A percentile compares a stretch with the other conserved stretches of the same genome.
Evolutionary conservation across 2,888 invertebrate genomes (phyloP).

Genomic region (Dorcus parallelipipedus): DNA sequence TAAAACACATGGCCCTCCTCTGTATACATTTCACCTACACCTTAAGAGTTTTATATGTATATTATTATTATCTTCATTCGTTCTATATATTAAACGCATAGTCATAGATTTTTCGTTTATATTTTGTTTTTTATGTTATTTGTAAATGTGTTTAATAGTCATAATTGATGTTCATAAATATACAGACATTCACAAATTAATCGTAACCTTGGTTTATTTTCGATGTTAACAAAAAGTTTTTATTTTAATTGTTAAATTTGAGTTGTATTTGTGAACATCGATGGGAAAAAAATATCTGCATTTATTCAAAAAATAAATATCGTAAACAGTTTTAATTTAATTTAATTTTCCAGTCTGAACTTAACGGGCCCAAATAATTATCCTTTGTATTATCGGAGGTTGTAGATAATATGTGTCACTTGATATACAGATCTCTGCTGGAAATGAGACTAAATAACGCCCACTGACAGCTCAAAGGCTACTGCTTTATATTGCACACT

Average conservation of each 20-base stretch:
- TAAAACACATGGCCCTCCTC: constrained; percentile 45
- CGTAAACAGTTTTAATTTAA: too few relatives aligned
- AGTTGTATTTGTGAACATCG: too few relatives aligned
- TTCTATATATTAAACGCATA: constrained; percentile 1
- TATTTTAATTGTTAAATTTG: too few relatives aligned
- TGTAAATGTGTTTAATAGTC: constrained; percentile 3
- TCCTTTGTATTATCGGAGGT: too few relatives aligned
- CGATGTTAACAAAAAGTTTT: too few relatives aligned
- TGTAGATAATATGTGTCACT: too few relatives aligned
- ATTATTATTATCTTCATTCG: constrained; percentile 4
- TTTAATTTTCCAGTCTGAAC: too few relatives aligned
- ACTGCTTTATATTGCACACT: constrained; percentile 2
- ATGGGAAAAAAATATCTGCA: too few relatives aligned
- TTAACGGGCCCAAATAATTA: too few relatives aligned
- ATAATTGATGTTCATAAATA: constrained; percentile 7
- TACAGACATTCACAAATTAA: not conserved
- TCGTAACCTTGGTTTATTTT: too few relatives aligned
- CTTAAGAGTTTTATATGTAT: constrained; percentile 38
- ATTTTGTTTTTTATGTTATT: constrained; percentile 10
- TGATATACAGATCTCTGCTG: too few relatives aligned
- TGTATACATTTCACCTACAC: constrained; percentile 48
- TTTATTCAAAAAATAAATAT: too few relatives aligned
- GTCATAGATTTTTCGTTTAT: constrained; percentile 5
- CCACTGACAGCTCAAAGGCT: constrained; percentile 4
- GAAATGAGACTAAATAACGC: not conserved